Evolutionary conservation across 1,140 invertebrate genomes (phyloP).

Genomic region (Ceratitis capitata): DNA sequence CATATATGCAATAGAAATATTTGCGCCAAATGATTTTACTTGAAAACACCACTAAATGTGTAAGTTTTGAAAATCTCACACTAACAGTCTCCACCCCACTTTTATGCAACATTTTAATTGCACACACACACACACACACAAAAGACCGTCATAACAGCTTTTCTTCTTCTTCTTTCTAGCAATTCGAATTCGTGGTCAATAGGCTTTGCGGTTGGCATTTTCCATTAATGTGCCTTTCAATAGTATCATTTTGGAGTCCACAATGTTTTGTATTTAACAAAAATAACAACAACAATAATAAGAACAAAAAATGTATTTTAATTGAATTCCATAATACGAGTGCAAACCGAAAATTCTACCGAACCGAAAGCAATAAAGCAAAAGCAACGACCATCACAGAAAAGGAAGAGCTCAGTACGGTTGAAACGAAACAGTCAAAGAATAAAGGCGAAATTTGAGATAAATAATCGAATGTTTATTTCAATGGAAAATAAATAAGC

Average conservation of each 20-base stretch:
- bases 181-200: conserved; percentile 20
- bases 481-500: no score
- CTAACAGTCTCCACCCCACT: background rate
- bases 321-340: conserved; percentile 28
- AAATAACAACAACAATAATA: no score
- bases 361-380: background rate
- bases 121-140: background rate
- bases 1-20: background rate
- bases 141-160: no score
- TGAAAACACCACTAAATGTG: background rate
- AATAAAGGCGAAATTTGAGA: no score
- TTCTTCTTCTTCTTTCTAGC: no score
- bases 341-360: background rate
- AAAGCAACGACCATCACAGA: background rate
- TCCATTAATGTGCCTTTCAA: conserved; percentile 7
- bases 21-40: background rate
- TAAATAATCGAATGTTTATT: no score
- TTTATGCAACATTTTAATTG: background rate
- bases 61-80: background rate
- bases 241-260: background rate
- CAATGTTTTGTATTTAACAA: background rate
- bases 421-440: no score
- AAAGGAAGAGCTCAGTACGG: no score
- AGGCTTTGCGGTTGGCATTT: conserved; percentile 19
- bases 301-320: background rate